Conservation (phyloP, 2,113 vertebrate genomes). For the Thunnus maccoyii region DNA sequence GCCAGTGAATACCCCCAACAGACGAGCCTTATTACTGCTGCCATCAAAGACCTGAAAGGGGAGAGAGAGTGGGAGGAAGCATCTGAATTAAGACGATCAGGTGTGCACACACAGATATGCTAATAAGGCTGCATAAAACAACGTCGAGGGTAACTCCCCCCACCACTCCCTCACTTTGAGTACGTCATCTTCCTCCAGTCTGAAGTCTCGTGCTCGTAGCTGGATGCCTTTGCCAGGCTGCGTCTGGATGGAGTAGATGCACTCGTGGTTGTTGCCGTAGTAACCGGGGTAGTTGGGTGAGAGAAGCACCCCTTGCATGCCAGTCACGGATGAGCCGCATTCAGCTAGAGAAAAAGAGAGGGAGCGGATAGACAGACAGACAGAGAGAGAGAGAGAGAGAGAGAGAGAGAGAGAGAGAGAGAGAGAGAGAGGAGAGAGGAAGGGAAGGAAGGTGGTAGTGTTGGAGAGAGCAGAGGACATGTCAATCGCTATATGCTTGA, state of each 20-base stretch:
- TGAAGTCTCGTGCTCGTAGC: constrained; percentile 92
- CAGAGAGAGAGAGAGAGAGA: constrained; percentile 37
- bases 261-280: constrained; percentile 97
- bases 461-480: constrained; percentile 75
- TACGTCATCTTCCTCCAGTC: constrained; percentile 92
- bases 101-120: constrained; percentile 12
- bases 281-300: constrained; percentile 97
- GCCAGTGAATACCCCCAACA: constrained; percentile 91
- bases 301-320: constrained; percentile 95
- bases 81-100: constrained; percentile 38
- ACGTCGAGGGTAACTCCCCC: constrained; percentile 11
- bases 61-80: constrained; percentile 33
- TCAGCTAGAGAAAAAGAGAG: constrained; percentile 88
- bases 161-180: constrained; percentile 88
- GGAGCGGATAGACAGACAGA: constrained; percentile 37
- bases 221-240: constrained; percentile 97
- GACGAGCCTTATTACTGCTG: constrained; percentile 91
- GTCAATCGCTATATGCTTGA: constrained; percentile 81
- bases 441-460: constrained; percentile 20
- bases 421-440: neutral
- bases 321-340: constrained; percentile 96
- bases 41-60: constrained; percentile 93
- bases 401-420: constrained; percentile 4
- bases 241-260: constrained; percentile 99
- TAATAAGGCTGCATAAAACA: constrained; percentile 25